A percentile compares a stretch with the other conserved stretches of the same genome.
phyloP scores from a whole-genome alignment of 2,797 vertebrate species.

The Syndactyla subalaris region DNA sequence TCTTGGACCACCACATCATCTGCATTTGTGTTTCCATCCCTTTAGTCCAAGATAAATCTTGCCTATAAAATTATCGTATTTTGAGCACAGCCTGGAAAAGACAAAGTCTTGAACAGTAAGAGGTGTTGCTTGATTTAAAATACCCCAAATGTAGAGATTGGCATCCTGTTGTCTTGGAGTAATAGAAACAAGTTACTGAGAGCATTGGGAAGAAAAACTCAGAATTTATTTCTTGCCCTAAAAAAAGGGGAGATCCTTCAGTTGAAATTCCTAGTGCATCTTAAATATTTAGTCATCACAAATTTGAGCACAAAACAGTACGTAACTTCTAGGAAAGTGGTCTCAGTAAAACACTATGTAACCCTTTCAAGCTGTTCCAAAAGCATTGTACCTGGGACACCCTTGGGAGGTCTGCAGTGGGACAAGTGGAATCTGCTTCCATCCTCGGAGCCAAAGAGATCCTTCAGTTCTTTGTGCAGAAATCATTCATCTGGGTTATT shows the following conservation, averaged over 20 bases:
- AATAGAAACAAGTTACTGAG: neutral
- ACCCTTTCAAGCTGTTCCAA: neutral
- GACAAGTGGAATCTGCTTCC: neutral
- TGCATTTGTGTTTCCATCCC: neutral
- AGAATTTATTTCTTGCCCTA: neutral
- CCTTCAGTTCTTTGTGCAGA: neutral
- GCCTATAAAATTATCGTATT: neutral
- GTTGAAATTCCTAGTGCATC: neutral
- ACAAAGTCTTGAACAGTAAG: neutral
- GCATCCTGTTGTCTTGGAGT: neutral
- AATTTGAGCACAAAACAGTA: neutral
- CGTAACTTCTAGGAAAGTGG: neutral
- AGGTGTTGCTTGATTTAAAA: neutral
- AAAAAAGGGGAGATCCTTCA: neutral
- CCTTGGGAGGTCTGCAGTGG: neutral
- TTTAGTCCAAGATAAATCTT: neutral
- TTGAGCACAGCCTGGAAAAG: neutral
- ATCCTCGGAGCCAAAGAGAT: accelerated
- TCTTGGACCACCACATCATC: neutral
- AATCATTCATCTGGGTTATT: neutral
- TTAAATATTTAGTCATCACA: neutral
- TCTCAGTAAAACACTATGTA: neutral
- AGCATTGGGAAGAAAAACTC: neutral
- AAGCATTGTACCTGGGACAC: neutral
- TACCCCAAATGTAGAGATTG: neutral